Evolutionary conservation across 2,888 invertebrate species (phyloP).

Genomic region (Polia nebulosa): DNA sequence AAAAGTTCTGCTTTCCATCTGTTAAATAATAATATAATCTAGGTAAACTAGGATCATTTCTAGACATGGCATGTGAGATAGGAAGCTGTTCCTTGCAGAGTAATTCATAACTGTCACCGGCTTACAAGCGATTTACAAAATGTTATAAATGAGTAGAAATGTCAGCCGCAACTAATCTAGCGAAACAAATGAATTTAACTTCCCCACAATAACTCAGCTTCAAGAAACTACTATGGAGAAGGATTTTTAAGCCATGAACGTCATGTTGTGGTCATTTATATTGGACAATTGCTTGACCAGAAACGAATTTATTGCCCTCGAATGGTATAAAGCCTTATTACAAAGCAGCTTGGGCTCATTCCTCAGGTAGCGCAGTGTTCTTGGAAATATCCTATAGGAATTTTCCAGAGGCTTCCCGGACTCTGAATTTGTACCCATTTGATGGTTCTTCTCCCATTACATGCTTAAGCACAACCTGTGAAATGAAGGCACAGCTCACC

Average conservation of each 20-base stretch:
- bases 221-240: constrained; percentile 49
- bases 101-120: constrained; percentile 76
- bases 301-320: background rate
- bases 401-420: background rate
- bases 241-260: constrained; percentile 20
- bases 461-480: too few species aligned
- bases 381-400: too few species aligned
- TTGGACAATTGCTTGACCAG: background rate
- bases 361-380: too few species aligned
- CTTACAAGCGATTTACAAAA: constrained; percentile 78
- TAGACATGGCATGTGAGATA: constrained; percentile 38
- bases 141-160: constrained; percentile 74
- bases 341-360: constrained; percentile 1
- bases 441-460: too few species aligned
- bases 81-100: constrained; percentile 52
- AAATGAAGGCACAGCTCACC: too few species aligned
- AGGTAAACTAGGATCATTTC: constrained; percentile 25
- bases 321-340: background rate
- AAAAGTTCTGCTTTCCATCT: constrained; percentile 15
- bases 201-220: constrained; percentile 39
- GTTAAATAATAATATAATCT: constrained; percentile 33
- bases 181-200: constrained; percentile 72
- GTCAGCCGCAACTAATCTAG: constrained; percentile 71
- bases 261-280: constrained; percentile 6
- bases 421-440: too few species aligned